A percentile compares a stretch with the other conserved stretches of the same genome.
phyloP scores from a whole-genome alignment of 2,797 vertebrate genomes.

The Bryconaethiops microstoma region DNA sequence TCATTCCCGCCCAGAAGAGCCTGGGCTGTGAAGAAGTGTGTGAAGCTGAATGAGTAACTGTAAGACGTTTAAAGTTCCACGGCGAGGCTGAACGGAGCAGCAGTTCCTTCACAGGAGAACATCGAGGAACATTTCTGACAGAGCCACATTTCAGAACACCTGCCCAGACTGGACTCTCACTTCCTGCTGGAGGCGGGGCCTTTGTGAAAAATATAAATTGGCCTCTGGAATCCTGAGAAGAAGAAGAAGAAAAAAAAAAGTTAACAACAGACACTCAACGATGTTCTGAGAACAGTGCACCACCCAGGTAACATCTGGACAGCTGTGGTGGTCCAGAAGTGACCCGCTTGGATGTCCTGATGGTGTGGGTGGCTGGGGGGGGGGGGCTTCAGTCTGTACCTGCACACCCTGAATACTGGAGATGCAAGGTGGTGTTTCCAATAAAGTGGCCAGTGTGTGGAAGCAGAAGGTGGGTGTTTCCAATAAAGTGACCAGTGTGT shows the following conservation, averaged over 20 bases:
- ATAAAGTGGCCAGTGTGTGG: too few species aligned
- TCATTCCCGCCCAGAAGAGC: neutral
- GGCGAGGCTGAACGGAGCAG: neutral
- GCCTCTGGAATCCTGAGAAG: conserved; percentile 79
- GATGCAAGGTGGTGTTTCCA: too few species aligned
- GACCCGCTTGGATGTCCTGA: too few species aligned
- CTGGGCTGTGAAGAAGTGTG: neutral
- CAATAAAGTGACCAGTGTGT: too few species aligned
- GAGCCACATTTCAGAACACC: neutral
- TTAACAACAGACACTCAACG: neutral
- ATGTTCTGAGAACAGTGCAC: too few species aligned
- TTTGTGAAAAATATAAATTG: conserved; percentile 88
- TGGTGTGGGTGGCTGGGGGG: too few species aligned
- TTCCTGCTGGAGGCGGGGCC: conserved; percentile 69
- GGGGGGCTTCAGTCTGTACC: too few species aligned
- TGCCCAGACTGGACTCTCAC: conserved; percentile 52
- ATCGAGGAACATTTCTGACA: neutral
- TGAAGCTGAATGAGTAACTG: neutral
- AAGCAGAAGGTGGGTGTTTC: too few species aligned
- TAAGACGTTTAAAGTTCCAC: neutral
- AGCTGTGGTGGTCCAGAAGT: neutral
- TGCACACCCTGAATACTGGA: too few species aligned
- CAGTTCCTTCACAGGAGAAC: neutral
- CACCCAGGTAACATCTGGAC: neutral
- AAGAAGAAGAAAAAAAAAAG: conserved; percentile 30